Percentiles rank a stretch among this genome's conserved stretches.
phyloP scores from a whole-genome alignment of 2,113 vertebrate species.

The Nibea coibor region DNA sequence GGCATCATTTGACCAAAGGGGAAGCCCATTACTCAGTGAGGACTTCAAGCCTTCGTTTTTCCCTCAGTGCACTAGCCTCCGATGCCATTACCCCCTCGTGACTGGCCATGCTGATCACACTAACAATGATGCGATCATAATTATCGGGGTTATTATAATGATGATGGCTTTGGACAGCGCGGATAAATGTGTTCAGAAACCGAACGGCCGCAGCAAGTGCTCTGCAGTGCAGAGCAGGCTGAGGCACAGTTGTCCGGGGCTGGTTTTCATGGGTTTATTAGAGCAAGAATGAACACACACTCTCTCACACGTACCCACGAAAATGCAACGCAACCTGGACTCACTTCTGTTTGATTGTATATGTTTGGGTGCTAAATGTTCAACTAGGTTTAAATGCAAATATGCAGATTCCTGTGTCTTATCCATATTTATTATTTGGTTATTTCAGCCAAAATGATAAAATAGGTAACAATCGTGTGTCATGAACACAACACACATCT shows the following conservation, averaged over 20 bases:
- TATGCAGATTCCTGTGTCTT: background rate
- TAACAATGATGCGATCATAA: slow-evolving; percentile 64
- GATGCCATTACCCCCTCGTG: slow-evolving; percentile 60
- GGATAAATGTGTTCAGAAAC: slow-evolving; percentile 49
- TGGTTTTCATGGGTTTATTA: background rate
- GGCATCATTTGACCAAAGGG: slow-evolving; percentile 72
- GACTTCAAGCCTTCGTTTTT: slow-evolving; percentile 51
- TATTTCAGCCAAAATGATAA: background rate
- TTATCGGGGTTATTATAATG: slow-evolving; percentile 58
- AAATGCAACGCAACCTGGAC: background rate
- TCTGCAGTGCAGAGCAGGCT: slow-evolving; percentile 7
- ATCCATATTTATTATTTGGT: background rate
- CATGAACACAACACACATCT: background rate
- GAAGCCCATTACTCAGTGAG: slow-evolving; percentile 63
- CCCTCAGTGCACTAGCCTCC: slow-evolving; percentile 36
- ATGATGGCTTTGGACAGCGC: slow-evolving; percentile 56
- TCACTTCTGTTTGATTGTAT: background rate
- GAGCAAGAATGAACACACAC: background rate
- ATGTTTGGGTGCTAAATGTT: background rate
- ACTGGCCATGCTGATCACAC: slow-evolving; percentile 60
- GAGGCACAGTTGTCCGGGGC: background rate
- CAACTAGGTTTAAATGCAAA: background rate
- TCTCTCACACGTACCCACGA: background rate
- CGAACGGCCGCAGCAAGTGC: background rate
- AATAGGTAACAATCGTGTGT: too few relatives aligned